Percentiles rank a stretch among this genome's conserved stretches.
Evolutionary conservation across 2,113 vertebrate species (phyloP).

Genomic region (Lagopus leucura): DNA sequence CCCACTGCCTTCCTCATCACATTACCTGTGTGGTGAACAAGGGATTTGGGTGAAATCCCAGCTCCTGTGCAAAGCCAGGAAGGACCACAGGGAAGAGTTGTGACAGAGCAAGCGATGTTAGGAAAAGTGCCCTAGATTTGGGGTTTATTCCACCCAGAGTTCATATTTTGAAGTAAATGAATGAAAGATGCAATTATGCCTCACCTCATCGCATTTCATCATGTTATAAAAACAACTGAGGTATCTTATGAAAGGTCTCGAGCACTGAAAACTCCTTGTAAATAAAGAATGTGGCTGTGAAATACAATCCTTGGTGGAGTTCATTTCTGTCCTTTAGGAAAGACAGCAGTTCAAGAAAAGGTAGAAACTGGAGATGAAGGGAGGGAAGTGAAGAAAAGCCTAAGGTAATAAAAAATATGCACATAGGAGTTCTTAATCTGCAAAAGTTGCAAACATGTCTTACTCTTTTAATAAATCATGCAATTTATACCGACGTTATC

Average conservation of each 20-base stretch:
- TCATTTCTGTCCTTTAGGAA: constrained; percentile 39
- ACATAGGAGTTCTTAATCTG: constrained; percentile 18
- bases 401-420: constrained; percentile 54
- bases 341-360: neutral
- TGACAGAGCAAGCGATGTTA: neutral
- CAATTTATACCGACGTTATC: constrained; percentile 47
- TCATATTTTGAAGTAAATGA: neutral
- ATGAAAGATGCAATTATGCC: neutral
- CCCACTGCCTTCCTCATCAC: neutral
- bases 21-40: neutral
- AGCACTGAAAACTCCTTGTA: constrained; percentile 28
- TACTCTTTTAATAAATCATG: constrained; percentile 64
- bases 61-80: neutral
- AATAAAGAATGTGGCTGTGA: constrained; percentile 60
- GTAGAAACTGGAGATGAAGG: constrained; percentile 34
- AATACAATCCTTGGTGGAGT: constrained; percentile 38
- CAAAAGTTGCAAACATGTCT: neutral
- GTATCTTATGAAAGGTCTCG: constrained; percentile 11
- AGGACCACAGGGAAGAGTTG: neutral
- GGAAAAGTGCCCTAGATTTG: neutral
- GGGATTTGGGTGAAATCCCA: neutral
- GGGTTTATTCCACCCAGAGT: neutral
- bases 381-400: constrained; percentile 15
- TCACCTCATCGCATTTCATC: neutral
- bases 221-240: neutral